A percentile compares a stretch with the other conserved stretches of the same genome.
Conservation (phyloP, 2,888 invertebrate species). For the Drosophila cognata region DNA sequence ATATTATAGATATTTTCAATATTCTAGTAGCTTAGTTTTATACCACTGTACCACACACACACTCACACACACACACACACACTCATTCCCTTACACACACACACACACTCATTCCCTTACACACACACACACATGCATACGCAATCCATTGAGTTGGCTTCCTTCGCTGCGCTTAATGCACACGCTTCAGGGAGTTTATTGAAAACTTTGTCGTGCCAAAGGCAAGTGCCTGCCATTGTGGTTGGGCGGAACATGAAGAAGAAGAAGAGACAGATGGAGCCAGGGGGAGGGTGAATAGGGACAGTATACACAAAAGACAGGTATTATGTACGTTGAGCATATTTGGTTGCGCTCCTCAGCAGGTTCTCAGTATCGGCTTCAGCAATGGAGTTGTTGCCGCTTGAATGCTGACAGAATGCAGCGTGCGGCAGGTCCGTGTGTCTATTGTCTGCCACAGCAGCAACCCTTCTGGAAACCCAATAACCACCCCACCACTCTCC, state of each 20-base stretch:
- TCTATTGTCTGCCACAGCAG: conserved; percentile 47
- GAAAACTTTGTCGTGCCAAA: conserved; percentile 80
- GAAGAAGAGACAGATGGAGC: neutral
- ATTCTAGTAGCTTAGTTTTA: neutral
- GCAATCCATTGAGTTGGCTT: conserved; percentile 62
- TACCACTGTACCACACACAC: conserved; percentile 51
- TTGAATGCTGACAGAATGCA: conserved; percentile 62
- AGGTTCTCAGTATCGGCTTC: conserved; percentile 52
- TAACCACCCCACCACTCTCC: neutral
- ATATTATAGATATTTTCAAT: neutral
- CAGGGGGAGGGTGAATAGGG: conserved; percentile 1
- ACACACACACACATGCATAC: conserved; percentile 24
- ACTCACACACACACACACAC: conserved; percentile 11
- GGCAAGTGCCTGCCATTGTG: conserved; percentile 61
- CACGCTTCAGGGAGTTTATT: conserved; percentile 83
- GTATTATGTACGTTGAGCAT: conserved; percentile 71
- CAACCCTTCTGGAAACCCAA: neutral
- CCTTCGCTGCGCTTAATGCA: conserved; percentile 80
- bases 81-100: conserved; percentile 9
- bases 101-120: conserved; percentile 2
- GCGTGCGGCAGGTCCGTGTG: conserved; percentile 17
- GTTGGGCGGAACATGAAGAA: conserved; percentile 11
- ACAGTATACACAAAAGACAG: conserved; percentile 66
- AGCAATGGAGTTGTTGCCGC: conserved; percentile 51
- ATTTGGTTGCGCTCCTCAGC: conserved; percentile 68